Conservation (phyloP, 2,888 invertebrate genomes). For the Sylvicola fuscatus region DNA sequence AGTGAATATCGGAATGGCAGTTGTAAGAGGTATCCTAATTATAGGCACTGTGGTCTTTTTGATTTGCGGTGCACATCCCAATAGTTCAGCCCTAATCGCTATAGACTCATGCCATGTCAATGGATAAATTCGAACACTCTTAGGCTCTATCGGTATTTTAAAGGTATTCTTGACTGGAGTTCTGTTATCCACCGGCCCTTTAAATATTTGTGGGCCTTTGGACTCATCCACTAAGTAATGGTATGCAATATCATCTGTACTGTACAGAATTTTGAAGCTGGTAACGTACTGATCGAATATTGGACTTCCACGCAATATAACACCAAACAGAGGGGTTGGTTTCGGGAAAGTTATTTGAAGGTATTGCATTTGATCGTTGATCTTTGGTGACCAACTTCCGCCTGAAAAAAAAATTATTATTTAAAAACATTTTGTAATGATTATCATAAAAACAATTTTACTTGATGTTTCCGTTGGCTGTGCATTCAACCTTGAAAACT, state of each 20-base stretch:
- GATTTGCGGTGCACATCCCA: constrained; percentile 36
- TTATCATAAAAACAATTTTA: constrained; percentile 5
- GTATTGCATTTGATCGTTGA: constrained; percentile 39
- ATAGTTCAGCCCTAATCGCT: constrained; percentile 46
- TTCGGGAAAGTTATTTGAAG: constrained; percentile 43
- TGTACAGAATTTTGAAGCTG: constrained; percentile 47
- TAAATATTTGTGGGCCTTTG: constrained; percentile 40
- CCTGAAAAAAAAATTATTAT: constrained; percentile 14
- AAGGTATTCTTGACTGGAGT: constrained; percentile 42
- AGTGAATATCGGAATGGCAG: constrained; percentile 3
- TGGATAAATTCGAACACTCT: constrained; percentile 48
- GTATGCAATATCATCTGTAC: constrained; percentile 40
- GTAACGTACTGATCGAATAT: constrained; percentile 52
- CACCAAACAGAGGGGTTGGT: constrained; percentile 50
- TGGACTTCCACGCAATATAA: constrained; percentile 49
- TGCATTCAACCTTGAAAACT: constrained; percentile 29
- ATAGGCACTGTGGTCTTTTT: constrained; percentile 2
- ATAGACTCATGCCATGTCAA: constrained; percentile 52
- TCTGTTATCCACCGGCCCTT: constrained; percentile 43
- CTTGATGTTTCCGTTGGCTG: constrained; percentile 14
- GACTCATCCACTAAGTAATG: constrained; percentile 33
- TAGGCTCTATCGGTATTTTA: constrained; percentile 51
- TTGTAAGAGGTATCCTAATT: not conserved
- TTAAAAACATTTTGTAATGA: not conserved
- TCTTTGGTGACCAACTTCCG: constrained; percentile 49